Conservation (phyloP, 2,113 vertebrate genomes). For the Coryphaenoides rupestris region DNA sequence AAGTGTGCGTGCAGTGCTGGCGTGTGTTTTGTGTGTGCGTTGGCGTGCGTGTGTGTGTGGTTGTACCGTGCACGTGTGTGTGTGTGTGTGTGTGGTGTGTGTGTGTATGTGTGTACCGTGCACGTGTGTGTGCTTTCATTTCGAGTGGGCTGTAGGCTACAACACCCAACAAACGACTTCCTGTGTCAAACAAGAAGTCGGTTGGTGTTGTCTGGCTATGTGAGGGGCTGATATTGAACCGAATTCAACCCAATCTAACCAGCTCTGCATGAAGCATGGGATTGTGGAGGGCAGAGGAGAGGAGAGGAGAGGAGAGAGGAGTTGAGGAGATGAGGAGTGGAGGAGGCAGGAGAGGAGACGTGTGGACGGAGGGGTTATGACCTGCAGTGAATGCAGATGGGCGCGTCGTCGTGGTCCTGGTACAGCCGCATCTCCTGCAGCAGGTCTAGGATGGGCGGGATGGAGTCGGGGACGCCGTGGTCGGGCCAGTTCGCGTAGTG, state of each 20-base stretch:
- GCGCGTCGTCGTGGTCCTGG: constrained; percentile 78
- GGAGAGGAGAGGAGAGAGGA: neutral
- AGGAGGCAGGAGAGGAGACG: neutral
- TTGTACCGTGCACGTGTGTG: too few species aligned
- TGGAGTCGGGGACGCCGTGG: constrained; percentile 87
- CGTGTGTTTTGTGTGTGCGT: too few species aligned
- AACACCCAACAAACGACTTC: constrained; percentile 45
- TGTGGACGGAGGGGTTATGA: constrained; percentile 35
- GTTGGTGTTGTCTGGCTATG: too few species aligned
- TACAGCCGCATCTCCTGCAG: constrained; percentile 79
- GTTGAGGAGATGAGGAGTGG: neutral
- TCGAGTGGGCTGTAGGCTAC: constrained; percentile 15
- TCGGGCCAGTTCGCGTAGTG: constrained; percentile 96
- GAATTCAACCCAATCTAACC: too few species aligned
- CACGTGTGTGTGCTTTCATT: neutral
- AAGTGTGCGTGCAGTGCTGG: too few species aligned
- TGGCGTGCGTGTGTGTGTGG: too few species aligned
- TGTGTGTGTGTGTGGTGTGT: too few species aligned
- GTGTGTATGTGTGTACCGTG: too few species aligned
- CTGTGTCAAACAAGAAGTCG: constrained; percentile 33
- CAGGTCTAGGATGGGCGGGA: constrained; percentile 87
- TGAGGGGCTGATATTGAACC: too few species aligned
- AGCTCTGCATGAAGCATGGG: too few species aligned
- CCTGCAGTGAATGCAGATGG: constrained; percentile 97
- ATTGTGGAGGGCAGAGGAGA: neutral